Base-by-base conservation (phyloP, 2,797 vertebrate species). In the Leptodactylus fallax region DNA sequence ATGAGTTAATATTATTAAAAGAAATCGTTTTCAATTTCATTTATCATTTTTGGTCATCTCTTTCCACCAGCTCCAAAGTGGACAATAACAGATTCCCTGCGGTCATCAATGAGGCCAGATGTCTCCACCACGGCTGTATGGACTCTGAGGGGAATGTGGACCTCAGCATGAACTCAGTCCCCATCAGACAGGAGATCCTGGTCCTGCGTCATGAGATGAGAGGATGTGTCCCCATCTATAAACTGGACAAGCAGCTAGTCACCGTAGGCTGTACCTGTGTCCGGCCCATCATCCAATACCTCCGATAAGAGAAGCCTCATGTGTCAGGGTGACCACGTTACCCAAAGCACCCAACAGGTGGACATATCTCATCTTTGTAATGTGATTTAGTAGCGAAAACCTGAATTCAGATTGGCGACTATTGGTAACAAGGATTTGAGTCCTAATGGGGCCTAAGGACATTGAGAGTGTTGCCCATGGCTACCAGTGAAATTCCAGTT, bases 251-350 rank as follows among this genome's bases (percentile, higher is more conserved):
- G 88, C 87, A 92, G 0, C 0, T 84, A 1, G 53, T 96, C 79
- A 94, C 94, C 0, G 94, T 95, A 58, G 95, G 95, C 19, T 95
- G 95, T 81, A 95, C 95, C 0, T 95, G 95, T 0, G 94, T 87
- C 9, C 3, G 84, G 0, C 92, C 94, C 0, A 7, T 91, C 0
- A 0, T 79, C 88, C 72, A 53, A 0, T 76, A 76, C 36, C 72
- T 49, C 47, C 13, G 5, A 76, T 76, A 76, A 51, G 45, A 76
- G 45, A 7, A 21, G 60, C 19, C 60, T n/a, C 60, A 61, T 61
- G 19, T n/a, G 19, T 21, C 60, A 6, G 7, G 17, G 36, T 36
- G 36, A 36, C 36, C 36, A 36, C 36, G 36, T 36, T 36, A 1
- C 36, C 36, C 36, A 36, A 2, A 36, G 36, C 36, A 36, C 1